Evolutionary conservation across 1,140 invertebrate species (phyloP), one percentile per base, ranked within the genome.

Genomic region (Pissodes strobi): DNA sequence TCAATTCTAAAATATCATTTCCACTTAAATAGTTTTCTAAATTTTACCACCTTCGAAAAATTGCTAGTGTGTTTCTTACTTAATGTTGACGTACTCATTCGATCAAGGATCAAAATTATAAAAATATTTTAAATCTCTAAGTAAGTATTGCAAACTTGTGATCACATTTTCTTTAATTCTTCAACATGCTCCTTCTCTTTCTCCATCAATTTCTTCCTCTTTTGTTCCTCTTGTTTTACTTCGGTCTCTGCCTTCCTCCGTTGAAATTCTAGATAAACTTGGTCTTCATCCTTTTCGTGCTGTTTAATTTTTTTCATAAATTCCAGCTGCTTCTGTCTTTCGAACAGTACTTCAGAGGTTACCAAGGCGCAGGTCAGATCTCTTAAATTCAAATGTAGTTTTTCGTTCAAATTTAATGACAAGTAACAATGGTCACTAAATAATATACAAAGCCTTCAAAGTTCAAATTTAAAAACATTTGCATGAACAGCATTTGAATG

Each of bases 271-370:
- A 51, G 66, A 48, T 45, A 67, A 39, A 64, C 49, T 13, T 30
- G 41, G 8, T 68, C 46, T 19, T 67, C 61, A 13, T 72, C 69
- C 2, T 27, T 25, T 5, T 72, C 66, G 43, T 69, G 70, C 18
- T 71, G 9, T 45, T 69, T 65, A 2, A 75, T 39, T 13, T 59
- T 64, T 9, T 72, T 27, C 30, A 67, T 55, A 12, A 74, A 69
- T 41, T 74, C 67, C 37, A 64, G 48, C 43, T 75, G 73, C 55
- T 69, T 72, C 45, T 71, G 60, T 43, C 73, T 39, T 59, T 69
- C 68, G 30, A 66, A 71, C 0, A 69, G 38, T 2, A 72, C 61
- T 64, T 75, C 72, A 1, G 68, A 66, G 8, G 49, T 53, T 2
- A 75, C 55, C 12, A 74, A 58, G 6, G 70, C 73, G 46, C 67